Conservation (phyloP, 1,140 invertebrate genomes). For the Centruroides sculpturatus region DNA sequence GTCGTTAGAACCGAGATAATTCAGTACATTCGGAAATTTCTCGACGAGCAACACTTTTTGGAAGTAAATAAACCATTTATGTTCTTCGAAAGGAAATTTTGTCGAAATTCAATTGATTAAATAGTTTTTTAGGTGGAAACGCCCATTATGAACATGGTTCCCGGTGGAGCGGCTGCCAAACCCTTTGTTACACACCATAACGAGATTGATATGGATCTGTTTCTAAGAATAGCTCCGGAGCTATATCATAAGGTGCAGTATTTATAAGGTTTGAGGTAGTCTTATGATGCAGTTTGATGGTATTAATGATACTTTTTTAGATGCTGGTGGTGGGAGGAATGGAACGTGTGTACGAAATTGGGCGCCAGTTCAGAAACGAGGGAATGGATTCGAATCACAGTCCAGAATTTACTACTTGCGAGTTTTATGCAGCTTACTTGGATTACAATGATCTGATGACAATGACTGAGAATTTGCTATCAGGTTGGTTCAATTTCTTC, state of each 20-base stretch:
- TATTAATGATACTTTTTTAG: background rate
- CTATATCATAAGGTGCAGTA: conserved; percentile 4
- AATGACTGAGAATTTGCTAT: conserved; percentile 46
- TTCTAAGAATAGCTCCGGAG: conserved; percentile 12
- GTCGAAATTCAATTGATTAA: too few species aligned
- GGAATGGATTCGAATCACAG: conserved; percentile 10
- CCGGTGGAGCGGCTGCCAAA: conserved; percentile 8
- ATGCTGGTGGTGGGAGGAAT: conserved; percentile 10
- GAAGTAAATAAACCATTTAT: conserved; percentile 30
- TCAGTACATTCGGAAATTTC: background rate
- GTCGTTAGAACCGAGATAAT: conserved; percentile 2
- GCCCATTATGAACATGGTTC: conserved; percentile 3
- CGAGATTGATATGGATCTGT: conserved; percentile 7
- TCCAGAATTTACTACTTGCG: conserved; percentile 12
- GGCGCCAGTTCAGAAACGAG: conserved; percentile 13
- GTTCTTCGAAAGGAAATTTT: too few species aligned
- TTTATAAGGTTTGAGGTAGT: too few species aligned
- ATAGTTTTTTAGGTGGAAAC: conserved; percentile 2
- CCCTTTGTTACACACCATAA: conserved; percentile 5
- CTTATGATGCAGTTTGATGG: too few species aligned
- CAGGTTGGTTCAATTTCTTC: conserved; percentile 32
- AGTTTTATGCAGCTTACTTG: conserved; percentile 10
- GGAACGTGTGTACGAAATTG: conserved; percentile 13
- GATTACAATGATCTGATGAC: conserved; percentile 11
- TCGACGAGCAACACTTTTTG: conserved; percentile 4